A percentile compares a stretch with the other conserved stretches of the same genome.
phyloP scores from a whole-genome alignment of 2,888 invertebrate species.

The Drosophila maculinotata region DNA sequence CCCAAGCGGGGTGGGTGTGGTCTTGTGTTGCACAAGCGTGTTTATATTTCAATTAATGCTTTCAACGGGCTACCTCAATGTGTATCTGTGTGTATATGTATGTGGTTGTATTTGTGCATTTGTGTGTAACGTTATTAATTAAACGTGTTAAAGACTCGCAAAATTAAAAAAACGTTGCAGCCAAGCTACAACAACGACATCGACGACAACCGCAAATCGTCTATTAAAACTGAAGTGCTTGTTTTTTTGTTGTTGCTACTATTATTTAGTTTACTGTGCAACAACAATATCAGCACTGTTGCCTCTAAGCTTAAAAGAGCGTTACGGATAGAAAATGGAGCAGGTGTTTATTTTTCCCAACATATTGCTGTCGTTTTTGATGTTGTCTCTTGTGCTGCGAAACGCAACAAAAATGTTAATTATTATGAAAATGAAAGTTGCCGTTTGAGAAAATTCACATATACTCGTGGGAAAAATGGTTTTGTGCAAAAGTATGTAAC shows the following conservation, averaged over 20 bases:
- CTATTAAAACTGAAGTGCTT: slow-evolving; percentile 56
- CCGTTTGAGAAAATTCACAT: neutral
- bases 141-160: slow-evolving; percentile 68
- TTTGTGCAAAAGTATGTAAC: no score
- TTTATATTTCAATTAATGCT: slow-evolving; percentile 77
- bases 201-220: slow-evolving; percentile 57
- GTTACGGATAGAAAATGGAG: slow-evolving; percentile 35
- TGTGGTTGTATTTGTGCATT: slow-evolving; percentile 18
- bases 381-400: slow-evolving; percentile 36
- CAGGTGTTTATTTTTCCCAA: slow-evolving; percentile 31
- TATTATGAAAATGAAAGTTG: slow-evolving; percentile 57
- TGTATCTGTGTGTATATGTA: slow-evolving; percentile 13
- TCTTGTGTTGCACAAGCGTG: slow-evolving; percentile 43
- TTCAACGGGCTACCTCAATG: slow-evolving; percentile 50
- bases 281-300: slow-evolving; percentile 27
- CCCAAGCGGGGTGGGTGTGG: slow-evolving; percentile 3
- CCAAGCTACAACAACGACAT: slow-evolving; percentile 22
- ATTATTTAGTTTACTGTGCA: slow-evolving; percentile 30
- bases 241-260: slow-evolving; percentile 24
- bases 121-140: slow-evolving; percentile 68
- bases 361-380: slow-evolving; percentile 4
- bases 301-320: slow-evolving; percentile 27
- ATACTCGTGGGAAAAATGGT: neutral
- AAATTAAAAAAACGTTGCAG: slow-evolving; percentile 38
- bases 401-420: slow-evolving; percentile 36